Base-by-base conservation (phyloP, 2,797 vertebrate genomes). In the Oceanodroma leucorhoa region DNA sequence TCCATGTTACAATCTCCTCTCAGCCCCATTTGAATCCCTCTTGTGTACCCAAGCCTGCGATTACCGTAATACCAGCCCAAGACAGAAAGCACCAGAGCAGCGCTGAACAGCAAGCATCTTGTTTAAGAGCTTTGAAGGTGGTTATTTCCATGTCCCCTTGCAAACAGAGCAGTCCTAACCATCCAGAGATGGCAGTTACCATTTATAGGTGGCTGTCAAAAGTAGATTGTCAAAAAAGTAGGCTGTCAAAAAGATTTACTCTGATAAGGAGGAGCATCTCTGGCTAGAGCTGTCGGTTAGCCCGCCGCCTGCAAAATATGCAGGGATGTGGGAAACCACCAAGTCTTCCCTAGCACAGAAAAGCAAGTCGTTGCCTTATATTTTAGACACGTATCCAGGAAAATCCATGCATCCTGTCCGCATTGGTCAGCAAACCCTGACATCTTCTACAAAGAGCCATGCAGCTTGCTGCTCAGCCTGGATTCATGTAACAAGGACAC, bases 341-440 rank as follows among this genome's bases (percentile, higher is more conserved):
- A 20, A 17, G 18, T 6, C 26, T 34, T 38, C 30, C 58, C 61
- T 1, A 48, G 61, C 19, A 73, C 19, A 40, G 40, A 77, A 83
- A 58, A 61, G 22, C 1, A 1, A 75, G 38, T 6, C 6, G 2
- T 11, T 58, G 32, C 29, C 19, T 75, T 66, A 0, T 8, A 10
- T n/a, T 82, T 71, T 6, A 75, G 54, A 12, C 6, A 6, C 0
- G 1, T 12, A 22, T 11, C 24, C 40, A 30, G n/a, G 22, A 61
- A 83, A 70, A 73, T 9, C 18, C 46, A 72, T 1, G 1, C n/a
- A 7, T 32, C 16, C 7, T 34, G 30, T 16, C 30, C 46, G 36
- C 0, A 0, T 0, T 2, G 45, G n/a, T 19, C 60, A 83, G 24
- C 30, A 77, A 89, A 32, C 21, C 9, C 16, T 9, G 24, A 5